Conservation (phyloP, 2,888 invertebrate species). For the Acronicta aceris region DNA sequence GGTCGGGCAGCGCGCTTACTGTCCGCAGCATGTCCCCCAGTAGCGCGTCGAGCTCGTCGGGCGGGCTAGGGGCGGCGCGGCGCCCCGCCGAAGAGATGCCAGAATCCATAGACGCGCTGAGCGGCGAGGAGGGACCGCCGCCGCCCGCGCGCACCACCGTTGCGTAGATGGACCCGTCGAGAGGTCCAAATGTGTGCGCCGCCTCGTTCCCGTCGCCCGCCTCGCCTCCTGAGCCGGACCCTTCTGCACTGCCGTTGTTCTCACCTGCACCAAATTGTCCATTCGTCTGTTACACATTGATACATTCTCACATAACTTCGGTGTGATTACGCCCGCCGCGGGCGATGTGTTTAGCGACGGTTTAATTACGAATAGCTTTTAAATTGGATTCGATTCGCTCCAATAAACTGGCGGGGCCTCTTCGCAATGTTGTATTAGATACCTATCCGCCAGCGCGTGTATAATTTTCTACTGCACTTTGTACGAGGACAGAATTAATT, state of each 20-base stretch:
- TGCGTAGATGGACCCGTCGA: constrained; percentile 97
- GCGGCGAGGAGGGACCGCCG: constrained; percentile 90
- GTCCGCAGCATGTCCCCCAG: constrained; percentile 96
- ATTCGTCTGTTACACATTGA: constrained; percentile 5
- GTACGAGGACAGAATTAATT: constrained; percentile 58
- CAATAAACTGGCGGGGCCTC: constrained; percentile 68
- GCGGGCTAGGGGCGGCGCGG: constrained; percentile 87
- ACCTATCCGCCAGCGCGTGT: constrained; percentile 47
- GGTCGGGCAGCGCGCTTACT: constrained; percentile 94
- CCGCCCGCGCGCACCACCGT: constrained; percentile 88
- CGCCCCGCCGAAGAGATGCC: constrained; percentile 95
- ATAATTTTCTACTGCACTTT: constrained; percentile 64
- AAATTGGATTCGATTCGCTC: constrained; percentile 79
- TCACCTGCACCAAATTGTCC: constrained; percentile 82
- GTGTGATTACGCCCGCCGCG: constrained; percentile 32
- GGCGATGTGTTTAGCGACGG: constrained; percentile 67
- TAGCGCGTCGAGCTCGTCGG: constrained; percentile 94
- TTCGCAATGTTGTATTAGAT: constrained; percentile 42
- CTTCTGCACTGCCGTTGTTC: constrained; percentile 86
- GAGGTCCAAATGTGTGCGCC: constrained; percentile 94
- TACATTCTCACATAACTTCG: constrained; percentile 18
- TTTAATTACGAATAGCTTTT: constrained; percentile 77
- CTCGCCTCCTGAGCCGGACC: constrained; percentile 84
- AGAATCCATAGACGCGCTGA: constrained; percentile 97
- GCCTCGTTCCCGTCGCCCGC: constrained; percentile 82